Percentiles rank a stretch among this genome's conserved stretches.
Evolutionary conservation across 2,113 vertebrate species (phyloP).

Genomic region (Onychostruthus taczanowskii): DNA sequence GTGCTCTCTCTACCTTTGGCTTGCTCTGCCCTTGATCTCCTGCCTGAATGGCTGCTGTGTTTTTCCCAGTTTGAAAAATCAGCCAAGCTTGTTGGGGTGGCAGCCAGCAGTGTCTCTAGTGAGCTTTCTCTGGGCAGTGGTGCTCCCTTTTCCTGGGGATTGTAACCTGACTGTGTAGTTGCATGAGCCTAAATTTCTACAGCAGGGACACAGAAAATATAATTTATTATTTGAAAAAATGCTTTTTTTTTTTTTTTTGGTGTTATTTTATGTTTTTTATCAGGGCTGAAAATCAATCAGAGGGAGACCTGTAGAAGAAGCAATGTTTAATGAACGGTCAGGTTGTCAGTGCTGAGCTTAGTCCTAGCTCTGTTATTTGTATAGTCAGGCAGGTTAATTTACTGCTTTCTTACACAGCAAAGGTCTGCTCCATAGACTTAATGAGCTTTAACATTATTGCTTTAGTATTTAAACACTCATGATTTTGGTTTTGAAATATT

Average conservation of each 20-base stretch:
- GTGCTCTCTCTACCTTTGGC: background rate
- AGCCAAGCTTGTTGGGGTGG: background rate
- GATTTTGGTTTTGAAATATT: background rate
- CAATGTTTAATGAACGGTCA: background rate
- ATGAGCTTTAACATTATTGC: background rate
- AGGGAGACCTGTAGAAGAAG: background rate
- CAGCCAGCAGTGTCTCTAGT: fast-evolving
- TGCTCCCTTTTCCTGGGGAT: background rate
- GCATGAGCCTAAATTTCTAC: background rate
- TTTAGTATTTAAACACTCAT: background rate
- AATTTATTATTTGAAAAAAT: background rate
- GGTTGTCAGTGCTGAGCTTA: background rate
- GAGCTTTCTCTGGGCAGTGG: background rate
- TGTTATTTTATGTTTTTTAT: background rate
- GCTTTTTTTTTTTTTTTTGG: background rate
- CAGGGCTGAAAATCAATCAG: background rate
- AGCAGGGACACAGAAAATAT: background rate
- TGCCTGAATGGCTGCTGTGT: background rate
- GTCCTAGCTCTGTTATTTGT: background rate
- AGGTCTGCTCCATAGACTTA: background rate
- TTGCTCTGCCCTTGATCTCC: background rate
- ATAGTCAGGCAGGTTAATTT: background rate
- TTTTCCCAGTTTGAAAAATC: background rate
- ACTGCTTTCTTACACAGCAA: background rate
- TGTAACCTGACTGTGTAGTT: background rate